Percentiles rank a stretch among this genome's conserved stretches.
Evolutionary conservation across 1,140 invertebrate species (phyloP).

Genomic region (Trigoniulus corallinus): DNA sequence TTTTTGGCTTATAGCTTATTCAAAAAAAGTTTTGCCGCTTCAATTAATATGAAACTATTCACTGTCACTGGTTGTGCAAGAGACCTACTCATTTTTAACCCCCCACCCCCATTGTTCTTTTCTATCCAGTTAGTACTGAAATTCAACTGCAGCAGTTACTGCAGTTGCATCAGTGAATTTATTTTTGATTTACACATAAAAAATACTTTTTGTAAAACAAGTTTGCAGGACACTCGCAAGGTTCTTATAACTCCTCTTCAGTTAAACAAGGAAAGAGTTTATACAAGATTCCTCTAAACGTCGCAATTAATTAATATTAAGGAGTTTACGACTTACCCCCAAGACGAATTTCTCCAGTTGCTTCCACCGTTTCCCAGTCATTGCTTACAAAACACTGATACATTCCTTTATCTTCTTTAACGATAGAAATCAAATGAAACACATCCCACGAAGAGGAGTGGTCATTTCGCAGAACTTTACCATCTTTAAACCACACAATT

Average conservation of each 20-base stretch:
- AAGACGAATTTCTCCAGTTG: constrained; percentile 57
- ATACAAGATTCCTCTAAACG: too few relatives aligned
- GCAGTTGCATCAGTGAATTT: too few relatives aligned
- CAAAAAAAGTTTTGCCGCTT: too few relatives aligned
- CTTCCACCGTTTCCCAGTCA: constrained; percentile 60
- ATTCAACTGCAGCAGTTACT: too few relatives aligned
- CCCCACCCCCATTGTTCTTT: too few relatives aligned
- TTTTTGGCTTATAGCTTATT: too few relatives aligned
- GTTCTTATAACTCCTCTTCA: background rate
- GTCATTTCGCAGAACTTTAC: constrained; percentile 34
- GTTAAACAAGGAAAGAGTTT: too few relatives aligned
- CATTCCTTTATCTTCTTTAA: constrained; percentile 61
- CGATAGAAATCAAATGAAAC: constrained; percentile 31
- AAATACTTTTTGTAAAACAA: background rate
- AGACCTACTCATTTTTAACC: too few relatives aligned
- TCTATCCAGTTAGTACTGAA: too few relatives aligned
- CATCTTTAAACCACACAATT: constrained; percentile 83
- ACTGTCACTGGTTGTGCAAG: too few relatives aligned
- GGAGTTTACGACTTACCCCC: constrained; percentile 42
- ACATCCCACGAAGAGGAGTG: constrained; percentile 15
- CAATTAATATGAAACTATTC: too few relatives aligned
- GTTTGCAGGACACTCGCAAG: background rate
- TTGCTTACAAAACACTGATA: constrained; percentile 73
- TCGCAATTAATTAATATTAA: background rate
- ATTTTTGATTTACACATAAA: too few relatives aligned